Conservation (phyloP, 2,113 vertebrate species). For the Promerops cafer region DNA sequence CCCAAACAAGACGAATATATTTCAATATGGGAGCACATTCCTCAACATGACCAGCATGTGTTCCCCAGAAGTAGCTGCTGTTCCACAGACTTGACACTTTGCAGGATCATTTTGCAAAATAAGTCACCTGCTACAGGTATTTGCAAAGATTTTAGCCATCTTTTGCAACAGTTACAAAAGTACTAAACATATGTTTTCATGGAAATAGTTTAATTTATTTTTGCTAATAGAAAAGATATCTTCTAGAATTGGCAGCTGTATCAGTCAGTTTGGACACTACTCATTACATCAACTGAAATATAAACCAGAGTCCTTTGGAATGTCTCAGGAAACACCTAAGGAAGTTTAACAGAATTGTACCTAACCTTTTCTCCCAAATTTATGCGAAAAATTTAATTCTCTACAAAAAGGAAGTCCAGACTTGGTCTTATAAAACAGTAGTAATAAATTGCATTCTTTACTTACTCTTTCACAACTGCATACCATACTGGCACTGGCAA, state of each 20-base stretch:
- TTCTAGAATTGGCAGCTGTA: not conserved
- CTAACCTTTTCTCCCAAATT: not conserved
- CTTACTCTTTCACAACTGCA: constrained; percentile 90
- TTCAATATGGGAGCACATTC: not conserved
- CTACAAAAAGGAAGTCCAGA: not conserved
- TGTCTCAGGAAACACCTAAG: not conserved
- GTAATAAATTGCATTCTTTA: not conserved
- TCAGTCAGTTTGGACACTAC: not conserved
- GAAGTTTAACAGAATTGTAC: not conserved
- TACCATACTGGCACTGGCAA: constrained; percentile 91
- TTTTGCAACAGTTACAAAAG: not conserved
- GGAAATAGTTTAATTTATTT: not conserved
- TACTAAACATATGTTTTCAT: not conserved
- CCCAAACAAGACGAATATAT: not conserved
- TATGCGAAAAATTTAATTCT: not conserved
- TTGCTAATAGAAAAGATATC: not conserved
- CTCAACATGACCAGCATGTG: not conserved
- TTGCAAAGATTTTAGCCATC: not conserved
- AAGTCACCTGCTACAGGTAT: not conserved
- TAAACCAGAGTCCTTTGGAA: not conserved
- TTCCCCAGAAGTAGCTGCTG: not conserved
- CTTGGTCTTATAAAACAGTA: not conserved
- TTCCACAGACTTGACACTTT: not conserved
- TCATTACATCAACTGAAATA: not conserved
- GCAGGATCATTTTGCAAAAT: not conserved